These are phyloP conservation scores for Holothuria scabra DNA, from an alignment of 53 echinoderm and acorn worm genomes.

Conservation along the genomic window DNA sequence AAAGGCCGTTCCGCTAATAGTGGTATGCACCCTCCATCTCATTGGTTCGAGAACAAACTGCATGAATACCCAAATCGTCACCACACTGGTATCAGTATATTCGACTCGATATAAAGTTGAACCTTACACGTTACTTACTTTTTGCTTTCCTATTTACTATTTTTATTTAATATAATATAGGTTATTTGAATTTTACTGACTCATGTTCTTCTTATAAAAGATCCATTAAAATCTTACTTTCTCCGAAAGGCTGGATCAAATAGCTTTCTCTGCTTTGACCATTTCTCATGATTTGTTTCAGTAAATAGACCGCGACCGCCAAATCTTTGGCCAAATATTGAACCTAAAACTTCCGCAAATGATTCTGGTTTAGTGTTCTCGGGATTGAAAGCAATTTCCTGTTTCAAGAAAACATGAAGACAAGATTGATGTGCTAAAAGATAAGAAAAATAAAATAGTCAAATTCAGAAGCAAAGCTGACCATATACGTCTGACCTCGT, in stretches of 20 bases:
- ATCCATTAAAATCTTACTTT: conserved; percentile 46
- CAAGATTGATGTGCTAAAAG: not conserved
- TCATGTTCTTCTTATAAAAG: no score
- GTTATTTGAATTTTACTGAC: not conserved
- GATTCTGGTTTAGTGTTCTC: conserved; percentile 41
- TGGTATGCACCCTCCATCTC: no score
- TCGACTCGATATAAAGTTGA: no score
- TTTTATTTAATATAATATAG: not conserved
- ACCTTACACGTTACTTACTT: no score
- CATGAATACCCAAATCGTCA: no score
- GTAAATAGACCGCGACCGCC: conserved; percentile 67
- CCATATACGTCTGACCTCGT: no score
- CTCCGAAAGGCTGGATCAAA: conserved; percentile 74
- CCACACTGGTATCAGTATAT: no score
- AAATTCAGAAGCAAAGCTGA: no score
- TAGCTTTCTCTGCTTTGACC: conserved; percentile 61
- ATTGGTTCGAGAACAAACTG: no score
- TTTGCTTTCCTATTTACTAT: no score
- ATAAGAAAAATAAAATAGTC: not conserved
- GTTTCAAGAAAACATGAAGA: not conserved
- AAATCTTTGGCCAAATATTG: conserved; percentile 59
- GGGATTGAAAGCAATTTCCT: conserved; percentile 61
- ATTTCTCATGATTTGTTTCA: conserved; percentile 55
- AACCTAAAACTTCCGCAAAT: conserved; percentile 45
- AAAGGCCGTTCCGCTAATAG: no score